Evolutionary conservation across 1,140 invertebrate genomes (phyloP), one percentile per base, ranked within the genome.

Genomic region (Drosophila jambulina): DNA sequence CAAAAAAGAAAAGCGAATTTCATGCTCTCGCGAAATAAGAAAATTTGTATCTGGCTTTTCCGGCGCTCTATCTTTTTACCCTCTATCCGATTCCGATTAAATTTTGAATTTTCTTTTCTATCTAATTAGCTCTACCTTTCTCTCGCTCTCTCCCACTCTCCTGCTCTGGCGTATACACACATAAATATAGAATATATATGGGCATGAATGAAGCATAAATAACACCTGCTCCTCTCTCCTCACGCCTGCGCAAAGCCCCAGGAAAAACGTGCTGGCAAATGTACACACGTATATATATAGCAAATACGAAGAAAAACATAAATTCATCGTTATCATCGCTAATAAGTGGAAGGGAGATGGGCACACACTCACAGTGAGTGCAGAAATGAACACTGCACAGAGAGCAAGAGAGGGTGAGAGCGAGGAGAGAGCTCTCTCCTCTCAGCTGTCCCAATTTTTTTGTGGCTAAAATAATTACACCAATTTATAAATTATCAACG

Each of bases 371-470:
- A 25, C 43, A 43, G 17, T 51, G 45, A 64, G 49, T 77, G 80
- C 84, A 87, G 84, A 78, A 88, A 90, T 88, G 84, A 88, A 88
- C 84, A 71, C 84, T 90, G 85, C 85, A 78, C 59, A 75, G 29
- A 74, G 23, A 38, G 21, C 23, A 17, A 23, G 13, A 74, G 45
- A 74, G 38, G 36, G 21, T 27, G 23, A 45, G 19, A 42, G 34
- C n/a, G 12, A 25, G 36, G 70, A 60, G 74, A 54, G 42, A 36
- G 27, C 46, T 57, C 46, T 25, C 25, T 29, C 49, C 57, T 54
- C 48, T 63, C 63, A 57, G 38, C 45, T 78, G 80, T 71, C 80
- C 84, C 70, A 69, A 83, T 87, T 88, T 75, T 63, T 46, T 59
- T 45, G 34, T 70, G 62, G 81, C 65, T 63, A 69, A 87, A 88